A percentile compares a stretch with the other conserved stretches of the same genome.
Conservation (phyloP, 1,140 invertebrate species). For the Chymomyza costata region DNA sequence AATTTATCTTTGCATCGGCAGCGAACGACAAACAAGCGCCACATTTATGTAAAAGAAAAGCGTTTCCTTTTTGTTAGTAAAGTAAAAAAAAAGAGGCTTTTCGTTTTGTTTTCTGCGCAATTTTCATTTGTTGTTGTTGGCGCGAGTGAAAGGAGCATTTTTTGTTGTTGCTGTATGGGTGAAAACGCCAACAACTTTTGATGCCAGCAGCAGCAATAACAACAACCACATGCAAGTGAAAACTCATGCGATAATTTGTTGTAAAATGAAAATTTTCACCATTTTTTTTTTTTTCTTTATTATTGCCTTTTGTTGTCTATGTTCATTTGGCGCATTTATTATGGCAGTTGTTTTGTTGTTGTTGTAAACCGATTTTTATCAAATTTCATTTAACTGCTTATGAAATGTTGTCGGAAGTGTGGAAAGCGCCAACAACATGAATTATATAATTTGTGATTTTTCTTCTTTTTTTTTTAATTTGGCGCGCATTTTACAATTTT, state of each 20-base stretch:
- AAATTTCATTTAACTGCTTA: slow-evolving; percentile 73
- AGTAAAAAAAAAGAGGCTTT: too few relatives aligned
- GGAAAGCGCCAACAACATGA: slow-evolving; percentile 42
- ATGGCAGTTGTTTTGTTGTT: not conserved
- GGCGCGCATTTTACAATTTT: slow-evolving; percentile 29
- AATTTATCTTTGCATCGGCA: slow-evolving; percentile 59
- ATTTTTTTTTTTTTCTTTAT: slow-evolving; percentile 52
- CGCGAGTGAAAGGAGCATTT: slow-evolving; percentile 68
- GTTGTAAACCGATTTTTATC: slow-evolving; percentile 31
- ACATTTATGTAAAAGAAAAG: slow-evolving; percentile 52
- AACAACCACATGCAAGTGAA: slow-evolving; percentile 44
- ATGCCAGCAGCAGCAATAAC: slow-evolving; percentile 25
- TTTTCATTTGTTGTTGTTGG: slow-evolving; percentile 50
- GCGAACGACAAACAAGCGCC: slow-evolving; percentile 6
- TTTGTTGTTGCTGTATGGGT: slow-evolving; percentile 37
- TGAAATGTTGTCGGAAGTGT: slow-evolving; percentile 66
- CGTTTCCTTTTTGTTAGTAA: slow-evolving; percentile 67
- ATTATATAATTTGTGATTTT: slow-evolving; percentile 56
- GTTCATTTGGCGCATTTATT: slow-evolving; percentile 8
- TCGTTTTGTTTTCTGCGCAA: slow-evolving; percentile 44
- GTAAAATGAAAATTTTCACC: slow-evolving; percentile 71
- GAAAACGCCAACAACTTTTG: slow-evolving; percentile 51
- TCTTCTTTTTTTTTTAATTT: slow-evolving; percentile 26
- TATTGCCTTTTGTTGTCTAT: slow-evolving; percentile 37
- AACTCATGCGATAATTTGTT: slow-evolving; percentile 73